Evolutionary conservation across 1,140 invertebrate species (phyloP), one percentile per base, ranked within the genome.

Genomic region (Scaptomyza pallida): DNA sequence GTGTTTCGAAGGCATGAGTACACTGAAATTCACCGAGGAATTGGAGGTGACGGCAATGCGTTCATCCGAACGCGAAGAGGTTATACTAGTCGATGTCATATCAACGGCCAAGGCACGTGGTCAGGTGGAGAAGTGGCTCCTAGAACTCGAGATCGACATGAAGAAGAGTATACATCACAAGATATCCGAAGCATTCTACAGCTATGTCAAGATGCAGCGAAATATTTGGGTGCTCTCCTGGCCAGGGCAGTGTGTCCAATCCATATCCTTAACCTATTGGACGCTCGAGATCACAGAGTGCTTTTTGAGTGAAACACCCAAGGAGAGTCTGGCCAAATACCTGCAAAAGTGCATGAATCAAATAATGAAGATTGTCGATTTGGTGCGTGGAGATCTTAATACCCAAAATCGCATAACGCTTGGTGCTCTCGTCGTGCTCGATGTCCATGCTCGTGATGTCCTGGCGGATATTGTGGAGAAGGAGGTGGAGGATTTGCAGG

Each of bases 61-160:
- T 86, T 98, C 97, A 3, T 96, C 95, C 57, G 97, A 99, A 52
- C 80, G 83, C n/a, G 98, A 99, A 92, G 92, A 95, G 23, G 95
- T 99, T 12, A 80, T 92, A 16, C 92, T 99, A 1, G 95, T 95
- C 12, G 94, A 96, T 47, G 92, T 95, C 4, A 98, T 99, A 69
- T 96, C 96, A 47, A 99, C 98, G 0, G 94, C 94, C 2, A 94
- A 95, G 59, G 97, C 98, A n/a, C 93, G 97, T 82, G 98, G 98
- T 52, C 97, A 98, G 92, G 98, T 99, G 0, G 98, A 99, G 92
- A 99, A 98, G 93, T 99, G 98, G 98, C 93, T 99, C 2, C 91
- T 97, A 1, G 96, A 99, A 85, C 92, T 99, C 17, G 98, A 99
- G 92, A 90, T 79, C n/a, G 93, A 94, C 43, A 99, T 99, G 97